Percentiles rank a stretch among this genome's conserved stretches.
Conservation (phyloP, 2,797 vertebrate species). For the Masticophis lateralis region DNA sequence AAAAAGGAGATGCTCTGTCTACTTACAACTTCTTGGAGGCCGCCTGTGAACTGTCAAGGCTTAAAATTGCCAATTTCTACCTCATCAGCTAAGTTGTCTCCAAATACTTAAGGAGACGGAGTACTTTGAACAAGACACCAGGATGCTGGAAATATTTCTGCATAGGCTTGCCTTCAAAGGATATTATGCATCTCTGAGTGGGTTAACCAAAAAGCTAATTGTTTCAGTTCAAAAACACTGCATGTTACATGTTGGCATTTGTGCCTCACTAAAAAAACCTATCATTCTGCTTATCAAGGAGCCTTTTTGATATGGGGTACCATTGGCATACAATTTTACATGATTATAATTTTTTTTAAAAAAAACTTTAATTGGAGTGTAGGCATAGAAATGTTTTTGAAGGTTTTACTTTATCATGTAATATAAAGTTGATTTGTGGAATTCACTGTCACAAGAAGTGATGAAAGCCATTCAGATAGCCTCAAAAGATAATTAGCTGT, state of each 20-base stretch:
- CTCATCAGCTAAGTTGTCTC: conserved; percentile 31
- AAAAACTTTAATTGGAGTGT: background rate
- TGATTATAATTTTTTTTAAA: background rate
- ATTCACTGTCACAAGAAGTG: background rate
- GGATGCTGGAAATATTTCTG: conserved; percentile 49
- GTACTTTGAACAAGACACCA: conserved; percentile 40
- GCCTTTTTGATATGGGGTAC: background rate
- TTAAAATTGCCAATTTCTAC: conserved; percentile 58
- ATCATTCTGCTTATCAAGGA: conserved; percentile 1
- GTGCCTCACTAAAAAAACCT: background rate
- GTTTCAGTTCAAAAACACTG: background rate
- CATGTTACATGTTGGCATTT: background rate
- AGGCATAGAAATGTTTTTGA: background rate
- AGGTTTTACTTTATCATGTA: background rate
- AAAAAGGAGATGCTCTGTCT: conserved; percentile 68
- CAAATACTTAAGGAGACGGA: conserved; percentile 37
- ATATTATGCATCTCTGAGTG: conserved; percentile 10
- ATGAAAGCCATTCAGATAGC: background rate
- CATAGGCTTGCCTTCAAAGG: conserved; percentile 24
- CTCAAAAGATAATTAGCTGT: background rate
- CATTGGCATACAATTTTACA: background rate
- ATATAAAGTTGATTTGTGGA: background rate
- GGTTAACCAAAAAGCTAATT: conserved; percentile 29
- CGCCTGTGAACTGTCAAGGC: conserved; percentile 42
- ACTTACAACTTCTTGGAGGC: conserved; percentile 47